phyloP scores from a whole-genome alignment of 2,113 vertebrate genomes.

The Cololabis saira region DNA sequence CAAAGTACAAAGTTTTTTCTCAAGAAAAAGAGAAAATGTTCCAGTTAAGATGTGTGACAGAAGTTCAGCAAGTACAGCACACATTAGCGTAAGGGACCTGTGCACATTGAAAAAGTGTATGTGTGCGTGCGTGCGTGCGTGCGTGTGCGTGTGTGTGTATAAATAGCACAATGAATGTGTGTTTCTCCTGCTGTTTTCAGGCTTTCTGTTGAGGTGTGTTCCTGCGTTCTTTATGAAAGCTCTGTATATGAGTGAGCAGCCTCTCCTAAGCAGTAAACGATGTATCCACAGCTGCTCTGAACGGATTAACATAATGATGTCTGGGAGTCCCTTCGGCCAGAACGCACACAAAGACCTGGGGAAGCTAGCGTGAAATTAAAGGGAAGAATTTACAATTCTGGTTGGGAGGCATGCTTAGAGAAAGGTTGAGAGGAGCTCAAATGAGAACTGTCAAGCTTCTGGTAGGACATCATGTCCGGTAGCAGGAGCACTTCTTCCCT shows the following conservation, averaged over 20 bases:
- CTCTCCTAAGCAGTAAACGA: slow-evolving; percentile 54
- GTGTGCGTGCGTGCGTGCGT: too few species aligned
- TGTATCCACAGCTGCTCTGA: slow-evolving; percentile 66
- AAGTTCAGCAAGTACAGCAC: slow-evolving; percentile 15
- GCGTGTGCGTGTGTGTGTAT: too few species aligned
- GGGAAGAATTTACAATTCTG: slow-evolving; percentile 68
- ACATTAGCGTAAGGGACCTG: too few species aligned
- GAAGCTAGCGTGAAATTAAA: slow-evolving; percentile 80
- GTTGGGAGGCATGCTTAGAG: slow-evolving; percentile 45
- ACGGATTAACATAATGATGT: slow-evolving; percentile 80
- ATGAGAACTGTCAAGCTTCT: slow-evolving; percentile 68
- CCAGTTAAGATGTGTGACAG: slow-evolving; percentile 33
- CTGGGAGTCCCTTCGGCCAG: slow-evolving; percentile 67
- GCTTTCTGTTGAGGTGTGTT: slow-evolving; percentile 24
- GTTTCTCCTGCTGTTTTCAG: slow-evolving; percentile 10
- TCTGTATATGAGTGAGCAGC: slow-evolving; percentile 22
- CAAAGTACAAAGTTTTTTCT: slow-evolving; percentile 12
- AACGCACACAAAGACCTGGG: slow-evolving; percentile 70
- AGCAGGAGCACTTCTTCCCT: slow-evolving; percentile 27
- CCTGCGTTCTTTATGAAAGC: slow-evolving; percentile 22
- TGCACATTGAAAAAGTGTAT: not conserved
- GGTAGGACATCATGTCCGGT: slow-evolving; percentile 19
- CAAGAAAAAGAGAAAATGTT: slow-evolving; percentile 29
- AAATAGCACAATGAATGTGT: too few species aligned
- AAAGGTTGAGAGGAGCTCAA: slow-evolving; percentile 40